Evolutionary conservation across 1,140 invertebrate genomes (phyloP).

Genomic region (Bombyx mandarina): DNA sequence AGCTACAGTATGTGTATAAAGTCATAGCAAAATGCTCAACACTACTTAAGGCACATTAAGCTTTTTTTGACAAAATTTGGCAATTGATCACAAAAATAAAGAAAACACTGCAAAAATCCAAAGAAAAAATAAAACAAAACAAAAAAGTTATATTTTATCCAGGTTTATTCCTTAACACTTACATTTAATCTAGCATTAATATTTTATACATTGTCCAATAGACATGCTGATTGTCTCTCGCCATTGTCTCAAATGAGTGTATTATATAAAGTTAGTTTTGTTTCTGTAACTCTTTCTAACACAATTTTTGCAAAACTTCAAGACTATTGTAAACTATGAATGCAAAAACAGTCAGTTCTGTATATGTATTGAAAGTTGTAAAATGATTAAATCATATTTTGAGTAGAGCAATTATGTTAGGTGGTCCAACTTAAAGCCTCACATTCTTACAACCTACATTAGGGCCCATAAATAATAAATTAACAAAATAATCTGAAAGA

Average conservation of each 20-base stretch:
- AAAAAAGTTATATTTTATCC: slow-evolving; percentile 66
- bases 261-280: slow-evolving; percentile 9
- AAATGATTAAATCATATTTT: too few relatives aligned
- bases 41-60: slow-evolving; percentile 15
- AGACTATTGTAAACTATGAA: too few relatives aligned
- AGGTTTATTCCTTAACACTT: slow-evolving; percentile 68
- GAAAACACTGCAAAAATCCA: slow-evolving; percentile 17
- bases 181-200: slow-evolving; percentile 62
- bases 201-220: slow-evolving; percentile 67
- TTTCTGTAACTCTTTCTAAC: too few relatives aligned
- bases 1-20: slow-evolving; percentile 30
- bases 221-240: slow-evolving; percentile 47
- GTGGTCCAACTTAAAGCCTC: slow-evolving; percentile 45
- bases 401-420: slow-evolving; percentile 7
- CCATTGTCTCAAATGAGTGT: slow-evolving; percentile 40
- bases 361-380: too few relatives aligned
- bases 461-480: slow-evolving; percentile 7
- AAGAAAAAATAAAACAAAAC: slow-evolving; percentile 55
- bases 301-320: too few relatives aligned
- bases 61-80: slow-evolving; percentile 8
- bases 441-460: slow-evolving; percentile 16
- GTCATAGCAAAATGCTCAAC: slow-evolving; percentile 1
- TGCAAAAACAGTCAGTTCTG: too few relatives aligned
- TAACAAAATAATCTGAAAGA: neutral
- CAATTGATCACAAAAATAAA: slow-evolving; percentile 2